Evolutionary conservation across 2,888 invertebrate species (phyloP).

Genomic region (Pristionchus mayeri): DNA sequence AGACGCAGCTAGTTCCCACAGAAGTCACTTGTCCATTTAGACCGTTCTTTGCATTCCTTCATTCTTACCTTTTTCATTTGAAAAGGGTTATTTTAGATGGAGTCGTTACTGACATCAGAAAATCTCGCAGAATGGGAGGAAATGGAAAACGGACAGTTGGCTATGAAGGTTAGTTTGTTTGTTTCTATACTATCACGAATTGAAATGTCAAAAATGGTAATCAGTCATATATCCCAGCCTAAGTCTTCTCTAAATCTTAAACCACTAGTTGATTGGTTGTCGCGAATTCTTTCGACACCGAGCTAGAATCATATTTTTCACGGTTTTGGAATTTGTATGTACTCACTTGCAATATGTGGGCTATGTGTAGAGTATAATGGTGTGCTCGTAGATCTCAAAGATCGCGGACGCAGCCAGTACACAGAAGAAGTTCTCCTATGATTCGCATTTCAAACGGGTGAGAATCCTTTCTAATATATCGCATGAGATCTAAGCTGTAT

Average conservation of each 20-base stretch:
- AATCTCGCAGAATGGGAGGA: slow-evolving; percentile 4
- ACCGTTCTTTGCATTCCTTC: not conserved
- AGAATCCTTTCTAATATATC: not conserved
- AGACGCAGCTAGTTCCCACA: not conserved
- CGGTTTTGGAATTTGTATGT: too few relatives aligned
- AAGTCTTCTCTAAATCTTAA: too few relatives aligned
- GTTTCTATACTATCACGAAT: not conserved
- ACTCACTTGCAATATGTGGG: too few relatives aligned
- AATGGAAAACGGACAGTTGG: not conserved
- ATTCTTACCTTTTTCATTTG: not conserved
- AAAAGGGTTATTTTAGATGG: not conserved
- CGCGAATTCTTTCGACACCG: too few relatives aligned
- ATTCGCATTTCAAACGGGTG: slow-evolving; percentile 37
- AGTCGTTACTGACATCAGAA: slow-evolving; percentile 3
- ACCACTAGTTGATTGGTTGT: too few relatives aligned
- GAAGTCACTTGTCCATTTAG: not conserved
- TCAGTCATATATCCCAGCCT: too few relatives aligned
- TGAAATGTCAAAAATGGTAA: not conserved
- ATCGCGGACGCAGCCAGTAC: not conserved
- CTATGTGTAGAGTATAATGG: too few relatives aligned
- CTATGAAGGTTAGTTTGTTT: not conserved
- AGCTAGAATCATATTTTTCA: too few relatives aligned
- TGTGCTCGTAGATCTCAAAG: not conserved
- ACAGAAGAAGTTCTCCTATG: slow-evolving; percentile 29
- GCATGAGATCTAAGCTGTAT: too few relatives aligned